Percentiles rank a stretch among this genome's conserved stretches.
Evolutionary conservation across 2,888 invertebrate species (phyloP).

Genomic region (Amphimallon solstitiale): DNA sequence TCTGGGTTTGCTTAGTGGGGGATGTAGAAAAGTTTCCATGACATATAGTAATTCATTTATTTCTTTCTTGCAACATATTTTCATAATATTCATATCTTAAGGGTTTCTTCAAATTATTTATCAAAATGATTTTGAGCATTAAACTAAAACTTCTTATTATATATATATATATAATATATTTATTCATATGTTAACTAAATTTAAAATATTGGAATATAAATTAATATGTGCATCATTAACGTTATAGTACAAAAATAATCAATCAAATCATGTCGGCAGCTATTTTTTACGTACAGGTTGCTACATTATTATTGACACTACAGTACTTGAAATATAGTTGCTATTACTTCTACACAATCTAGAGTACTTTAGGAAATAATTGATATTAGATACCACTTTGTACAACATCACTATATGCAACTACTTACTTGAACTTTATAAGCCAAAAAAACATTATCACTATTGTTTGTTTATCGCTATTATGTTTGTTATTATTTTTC

Average conservation of each 20-base stretch:
- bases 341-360: background rate
- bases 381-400: too few species aligned
- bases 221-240: background rate
- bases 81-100: too few species aligned
- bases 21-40: too few species aligned
- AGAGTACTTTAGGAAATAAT: too few species aligned
- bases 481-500: background rate
- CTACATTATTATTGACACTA: conserved; percentile 1
- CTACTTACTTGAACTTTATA: background rate
- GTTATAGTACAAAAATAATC: conserved; percentile 18
- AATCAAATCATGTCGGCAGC: conserved; percentile 6
- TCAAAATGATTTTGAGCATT: too few species aligned
- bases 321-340: conserved; percentile 18
- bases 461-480: background rate
- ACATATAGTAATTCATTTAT: too few species aligned
- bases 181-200: background rate
- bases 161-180: background rate
- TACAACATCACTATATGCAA: background rate
- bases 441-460: background rate
- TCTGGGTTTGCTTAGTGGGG: too few species aligned
- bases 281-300: conserved; percentile 20
- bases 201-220: background rate
- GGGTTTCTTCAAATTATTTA: too few species aligned
- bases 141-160: too few species aligned
- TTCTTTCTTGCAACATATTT: too few species aligned